Conservation (phyloP, 2,888 invertebrate species). For the Acanthosepion esculentum region DNA sequence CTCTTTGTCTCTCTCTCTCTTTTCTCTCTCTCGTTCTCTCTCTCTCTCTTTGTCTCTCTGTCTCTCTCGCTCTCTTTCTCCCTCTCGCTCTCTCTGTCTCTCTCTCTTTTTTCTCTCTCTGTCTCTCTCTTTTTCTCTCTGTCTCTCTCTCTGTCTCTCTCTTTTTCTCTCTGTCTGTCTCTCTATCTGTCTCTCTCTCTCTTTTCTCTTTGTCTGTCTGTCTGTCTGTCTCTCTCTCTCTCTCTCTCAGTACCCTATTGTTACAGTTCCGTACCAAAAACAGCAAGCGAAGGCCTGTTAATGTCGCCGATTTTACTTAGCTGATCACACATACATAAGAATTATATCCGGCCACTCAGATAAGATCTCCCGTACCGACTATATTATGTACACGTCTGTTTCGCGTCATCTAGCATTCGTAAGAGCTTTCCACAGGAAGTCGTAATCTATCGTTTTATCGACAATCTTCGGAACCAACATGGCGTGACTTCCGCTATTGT, state of each 20-base stretch:
- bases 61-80: too few species aligned
- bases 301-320: not conserved
- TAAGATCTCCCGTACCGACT: not conserved
- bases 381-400: not conserved
- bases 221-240: too few species aligned
- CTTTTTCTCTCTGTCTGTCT: too few species aligned
- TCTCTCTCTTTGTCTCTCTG: too few species aligned
- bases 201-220: too few species aligned
- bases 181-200: too few species aligned
- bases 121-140: too few species aligned
- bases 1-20: not conserved
- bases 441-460: not conserved
- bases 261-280: not conserved
- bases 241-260: not conserved
- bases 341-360: not conserved
- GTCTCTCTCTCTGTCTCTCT: too few species aligned
- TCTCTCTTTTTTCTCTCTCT: too few species aligned
- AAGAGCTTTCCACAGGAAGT: not conserved
- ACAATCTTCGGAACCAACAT: constrained; percentile 2
- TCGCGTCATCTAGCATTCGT: not conserved
- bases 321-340: not conserved
- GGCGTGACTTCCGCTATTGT: constrained; percentile 21
- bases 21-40: too few species aligned
- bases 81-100: too few species aligned
- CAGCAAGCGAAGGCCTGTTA: not conserved